These are phyloP conservation scores for Ladona fulva DNA, from an alignment of 1,140 invertebrate genomes.

Conservation along the genomic window DNA sequence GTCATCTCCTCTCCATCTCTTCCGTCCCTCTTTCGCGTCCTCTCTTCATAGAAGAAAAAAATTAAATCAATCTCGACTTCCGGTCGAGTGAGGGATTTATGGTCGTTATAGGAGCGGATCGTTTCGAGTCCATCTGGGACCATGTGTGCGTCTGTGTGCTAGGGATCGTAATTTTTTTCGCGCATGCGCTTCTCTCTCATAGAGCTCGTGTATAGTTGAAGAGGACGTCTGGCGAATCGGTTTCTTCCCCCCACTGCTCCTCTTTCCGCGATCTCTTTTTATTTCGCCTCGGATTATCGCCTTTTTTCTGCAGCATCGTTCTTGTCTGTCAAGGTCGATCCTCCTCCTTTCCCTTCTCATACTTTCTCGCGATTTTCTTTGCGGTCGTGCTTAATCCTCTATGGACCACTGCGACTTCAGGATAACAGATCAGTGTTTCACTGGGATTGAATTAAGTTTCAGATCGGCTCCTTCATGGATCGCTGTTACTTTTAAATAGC, in stretches of 20 bases:
- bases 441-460: too few relatives aligned
- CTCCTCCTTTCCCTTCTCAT: not conserved
- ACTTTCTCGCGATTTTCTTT: not conserved
- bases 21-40: not conserved
- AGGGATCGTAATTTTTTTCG: not conserved
- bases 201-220: too few relatives aligned
- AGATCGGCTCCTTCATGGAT: too few relatives aligned
- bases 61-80: not conserved
- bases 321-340: not conserved
- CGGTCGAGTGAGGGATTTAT: not conserved
- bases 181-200: not conserved
- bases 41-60: not conserved
- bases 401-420: too few relatives aligned
- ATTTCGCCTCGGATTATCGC: not conserved
- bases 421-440: too few relatives aligned
- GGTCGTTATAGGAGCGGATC: not conserved
- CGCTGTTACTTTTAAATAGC: too few relatives aligned
- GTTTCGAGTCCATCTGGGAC: conserved; percentile 2
- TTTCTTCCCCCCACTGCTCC: not conserved
- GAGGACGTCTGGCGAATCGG: not conserved
- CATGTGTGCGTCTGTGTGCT: not conserved
- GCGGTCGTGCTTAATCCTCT: too few relatives aligned
- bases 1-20: not conserved
- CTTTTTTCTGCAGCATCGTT: not conserved
- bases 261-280: not conserved